Evolutionary conservation across 2,888 invertebrate species (phyloP), one percentile per base, ranked within the genome.

Genomic region (Drosophila putrida): DNA sequence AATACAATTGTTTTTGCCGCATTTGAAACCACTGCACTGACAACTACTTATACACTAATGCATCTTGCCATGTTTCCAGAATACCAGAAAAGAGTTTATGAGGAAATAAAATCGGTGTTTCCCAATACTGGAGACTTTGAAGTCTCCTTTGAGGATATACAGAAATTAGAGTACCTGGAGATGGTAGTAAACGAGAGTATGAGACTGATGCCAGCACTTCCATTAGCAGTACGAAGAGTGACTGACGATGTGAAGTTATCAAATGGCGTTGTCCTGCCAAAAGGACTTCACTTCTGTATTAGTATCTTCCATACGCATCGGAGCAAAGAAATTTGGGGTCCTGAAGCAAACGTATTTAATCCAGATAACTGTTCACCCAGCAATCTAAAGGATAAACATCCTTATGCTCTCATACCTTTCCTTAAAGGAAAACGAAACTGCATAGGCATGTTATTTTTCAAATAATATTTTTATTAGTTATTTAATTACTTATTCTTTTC

Each of bases 281-380:
- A 78, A 25, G 91, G 90, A 4, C 33, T 90, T 1, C 79, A 88
- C 60, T 57, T 88, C 4, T 72, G 64, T 11, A 65, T 91, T 4
- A 82, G 87, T 51, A 84, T 91, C 4, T 91, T 88, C 13, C 79
- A 89, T 35, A 76, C 90, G 61, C 92, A 92, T 59, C 89, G 91
- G 5, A 80, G 78, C 28, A 66, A 74, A 3, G 81, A 90, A 6
- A 63, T 87, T 27, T 92, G 92, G 92, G 92, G 92, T 0, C 68
- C 78, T 0, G 72, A 90, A 3, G 90, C 92, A 4, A 64, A 82
- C 1, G 60, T 59, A 0, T 92, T 92, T 39, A 90, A 92, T 81
- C 92, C 92, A 0, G 89, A 91, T 11, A 79, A 91, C 58, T 92
- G 91, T 60, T 60, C 90, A n/a, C 91, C 91, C 0, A 74, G 85